These are phyloP conservation scores for Cartodere bifasciata DNA, from an alignment of 2,888 invertebrate genomes.

Conservation along the genomic window DNA sequence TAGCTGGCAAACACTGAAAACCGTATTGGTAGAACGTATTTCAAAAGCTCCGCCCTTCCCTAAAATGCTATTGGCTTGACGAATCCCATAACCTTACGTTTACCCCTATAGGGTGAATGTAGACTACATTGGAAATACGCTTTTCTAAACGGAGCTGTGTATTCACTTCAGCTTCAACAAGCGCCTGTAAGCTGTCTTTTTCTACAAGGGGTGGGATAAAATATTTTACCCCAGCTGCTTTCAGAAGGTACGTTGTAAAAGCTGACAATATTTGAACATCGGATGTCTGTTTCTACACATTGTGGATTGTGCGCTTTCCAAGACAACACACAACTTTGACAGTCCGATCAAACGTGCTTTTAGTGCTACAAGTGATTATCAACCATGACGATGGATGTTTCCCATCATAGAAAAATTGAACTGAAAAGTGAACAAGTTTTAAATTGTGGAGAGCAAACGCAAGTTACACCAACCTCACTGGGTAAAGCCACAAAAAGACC, in stretches of 20 bases:
- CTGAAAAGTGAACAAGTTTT: slow-evolving; percentile 38
- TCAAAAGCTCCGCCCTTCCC: slow-evolving; percentile 30
- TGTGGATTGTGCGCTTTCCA: slow-evolving; percentile 28
- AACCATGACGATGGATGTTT: slow-evolving; percentile 57
- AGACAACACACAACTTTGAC: slow-evolving; percentile 21
- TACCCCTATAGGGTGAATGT: slow-evolving; percentile 36
- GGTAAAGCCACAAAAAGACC: slow-evolving; percentile 55
- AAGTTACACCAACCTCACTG: slow-evolving; percentile 25
- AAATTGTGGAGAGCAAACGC: slow-evolving; percentile 24
- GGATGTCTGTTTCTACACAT: slow-evolving; percentile 34
- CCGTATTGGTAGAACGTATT: slow-evolving; percentile 39
- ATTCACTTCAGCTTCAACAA: slow-evolving; percentile 13
- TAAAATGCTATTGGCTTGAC: slow-evolving; percentile 35
- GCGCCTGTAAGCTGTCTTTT: slow-evolving; percentile 11
- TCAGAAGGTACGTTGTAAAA: slow-evolving; percentile 30
- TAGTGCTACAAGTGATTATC: slow-evolving; percentile 10
- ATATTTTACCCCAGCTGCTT: slow-evolving; percentile 26
- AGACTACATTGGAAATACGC: slow-evolving; percentile 27
- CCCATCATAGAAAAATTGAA: slow-evolving; percentile 26
- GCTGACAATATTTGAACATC: slow-evolving; percentile 35
- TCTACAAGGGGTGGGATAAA: slow-evolving; percentile 23
- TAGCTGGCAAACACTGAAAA: slow-evolving; percentile 33
- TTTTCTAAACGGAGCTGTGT: slow-evolving; percentile 23
- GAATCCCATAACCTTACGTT: slow-evolving; percentile 34
- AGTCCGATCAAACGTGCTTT: slow-evolving; percentile 12